Percentiles rank a stretch among this genome's conserved stretches.
Conservation (phyloP, 2,888 invertebrate genomes). For the Monochamus alternatus region DNA sequence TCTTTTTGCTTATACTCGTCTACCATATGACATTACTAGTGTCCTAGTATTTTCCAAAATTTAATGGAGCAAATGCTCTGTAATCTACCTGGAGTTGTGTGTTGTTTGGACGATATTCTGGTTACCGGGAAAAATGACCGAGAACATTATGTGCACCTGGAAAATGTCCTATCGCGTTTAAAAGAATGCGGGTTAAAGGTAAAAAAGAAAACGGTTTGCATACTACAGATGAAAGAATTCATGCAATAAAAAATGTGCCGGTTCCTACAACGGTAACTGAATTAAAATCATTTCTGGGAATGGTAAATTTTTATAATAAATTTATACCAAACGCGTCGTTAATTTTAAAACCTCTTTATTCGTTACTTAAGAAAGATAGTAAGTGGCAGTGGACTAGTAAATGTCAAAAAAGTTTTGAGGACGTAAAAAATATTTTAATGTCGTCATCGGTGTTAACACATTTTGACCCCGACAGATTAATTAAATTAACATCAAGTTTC, state of each 20-base stretch:
- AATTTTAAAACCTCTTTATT: conserved; percentile 34
- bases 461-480: conserved; percentile 44
- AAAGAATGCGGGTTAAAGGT: conserved; percentile 49
- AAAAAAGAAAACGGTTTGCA: conserved; percentile 51
- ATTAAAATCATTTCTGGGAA: conserved; percentile 42
- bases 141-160: conserved; percentile 33
- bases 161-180: conserved; percentile 26
- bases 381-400: conserved; percentile 16
- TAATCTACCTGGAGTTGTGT: conserved; percentile 45
- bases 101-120: conserved; percentile 46
- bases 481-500: conserved; percentile 45
- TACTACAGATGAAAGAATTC: conserved; percentile 45
- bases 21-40: conserved; percentile 59
- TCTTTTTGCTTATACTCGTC: conserved; percentile 53
- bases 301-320: conserved; percentile 41
- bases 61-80: conserved; percentile 57
- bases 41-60: conserved; percentile 57
- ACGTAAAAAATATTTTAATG: conserved; percentile 11
- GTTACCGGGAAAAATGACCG: conserved; percentile 48
- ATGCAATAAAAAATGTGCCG: conserved; percentile 44
- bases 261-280: conserved; percentile 21
- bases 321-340: conserved; percentile 37
- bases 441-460: conserved; percentile 24
- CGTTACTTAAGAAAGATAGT: conserved; percentile 39
- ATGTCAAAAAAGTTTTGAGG: conserved; percentile 27